phyloP scores from a whole-genome alignment of 2,888 invertebrate species.

The Caenorhabditis sp. region DNA sequence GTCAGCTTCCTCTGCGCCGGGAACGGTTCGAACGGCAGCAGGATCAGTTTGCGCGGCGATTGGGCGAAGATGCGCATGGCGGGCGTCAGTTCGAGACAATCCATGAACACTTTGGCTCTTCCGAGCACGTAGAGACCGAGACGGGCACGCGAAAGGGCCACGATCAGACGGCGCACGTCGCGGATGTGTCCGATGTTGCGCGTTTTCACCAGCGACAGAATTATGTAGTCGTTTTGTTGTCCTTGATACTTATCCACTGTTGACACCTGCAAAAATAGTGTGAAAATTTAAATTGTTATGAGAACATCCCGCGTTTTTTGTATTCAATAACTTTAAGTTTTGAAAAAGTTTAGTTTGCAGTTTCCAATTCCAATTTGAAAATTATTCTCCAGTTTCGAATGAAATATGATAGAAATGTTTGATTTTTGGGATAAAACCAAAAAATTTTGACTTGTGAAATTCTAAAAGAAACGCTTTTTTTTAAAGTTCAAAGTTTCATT shows the following conservation, averaged over 20 bases:
- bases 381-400: too few relatives aligned
- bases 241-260: constrained; percentile 99
- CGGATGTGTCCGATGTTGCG: constrained; percentile 95
- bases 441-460: too few relatives aligned
- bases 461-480: too few relatives aligned
- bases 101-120: constrained; percentile 91
- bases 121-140: constrained; percentile 97
- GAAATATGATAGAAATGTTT: too few relatives aligned
- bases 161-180: constrained; percentile 94
- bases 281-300: too few relatives aligned
- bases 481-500: too few relatives aligned
- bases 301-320: too few relatives aligned
- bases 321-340: too few relatives aligned
- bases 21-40: constrained; percentile 88
- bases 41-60: constrained; percentile 87
- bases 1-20: constrained; percentile 83
- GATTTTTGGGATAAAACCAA: too few relatives aligned
- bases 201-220: constrained; percentile 95
- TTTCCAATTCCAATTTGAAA: too few relatives aligned
- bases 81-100: constrained; percentile 96
- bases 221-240: constrained; percentile 98
- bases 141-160: constrained; percentile 97
- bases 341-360: too few relatives aligned
- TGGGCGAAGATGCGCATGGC: constrained; percentile 92
- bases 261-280: constrained; percentile 80